These are phyloP conservation scores for Leptodactylus fuscus DNA, from an alignment of 2,113 vertebrate genomes.

Conservation along the genomic window DNA sequence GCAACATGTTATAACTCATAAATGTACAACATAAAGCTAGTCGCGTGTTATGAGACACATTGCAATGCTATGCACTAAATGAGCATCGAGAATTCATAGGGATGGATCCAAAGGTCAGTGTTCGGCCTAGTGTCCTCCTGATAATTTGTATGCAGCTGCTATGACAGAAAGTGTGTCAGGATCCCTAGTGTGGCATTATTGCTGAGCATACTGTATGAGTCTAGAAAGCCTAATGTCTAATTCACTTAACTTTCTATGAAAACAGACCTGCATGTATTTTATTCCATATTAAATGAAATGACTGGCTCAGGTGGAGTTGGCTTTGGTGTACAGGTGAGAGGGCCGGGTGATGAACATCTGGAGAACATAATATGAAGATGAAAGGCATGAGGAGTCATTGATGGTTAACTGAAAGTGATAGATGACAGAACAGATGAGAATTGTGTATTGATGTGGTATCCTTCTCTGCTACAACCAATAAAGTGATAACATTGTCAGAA, in stretches of 20 bases:
- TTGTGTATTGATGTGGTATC: no score
- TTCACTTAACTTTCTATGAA: background rate
- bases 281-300: background rate
- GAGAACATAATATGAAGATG: no score
- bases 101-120: constrained; percentile 61
- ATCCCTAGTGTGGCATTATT: constrained; percentile 61
- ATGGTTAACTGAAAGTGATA: no score
- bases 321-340: no score
- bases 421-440: no score
- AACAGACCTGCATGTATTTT: background rate
- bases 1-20: no score
- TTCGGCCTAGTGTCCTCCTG: constrained; percentile 58
- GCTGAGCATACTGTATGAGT: constrained; percentile 60
- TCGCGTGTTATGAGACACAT: constrained; percentile 26
- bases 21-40: no score
- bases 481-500: no score
- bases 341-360: no score
- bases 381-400: no score
- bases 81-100: constrained; percentile 46
- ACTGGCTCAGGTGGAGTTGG: no score
- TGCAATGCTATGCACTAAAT: background rate
- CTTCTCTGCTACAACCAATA: no score
- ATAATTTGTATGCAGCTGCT: constrained; percentile 59
- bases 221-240: background rate
- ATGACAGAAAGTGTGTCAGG: constrained; percentile 64